A percentile compares a stretch with the other conserved stretches of the same genome.
These are phyloP conservation scores for Aulostomus chinensis DNA, from an alignment of 2,797 vertebrate genomes.

Conservation along the genomic window DNA sequence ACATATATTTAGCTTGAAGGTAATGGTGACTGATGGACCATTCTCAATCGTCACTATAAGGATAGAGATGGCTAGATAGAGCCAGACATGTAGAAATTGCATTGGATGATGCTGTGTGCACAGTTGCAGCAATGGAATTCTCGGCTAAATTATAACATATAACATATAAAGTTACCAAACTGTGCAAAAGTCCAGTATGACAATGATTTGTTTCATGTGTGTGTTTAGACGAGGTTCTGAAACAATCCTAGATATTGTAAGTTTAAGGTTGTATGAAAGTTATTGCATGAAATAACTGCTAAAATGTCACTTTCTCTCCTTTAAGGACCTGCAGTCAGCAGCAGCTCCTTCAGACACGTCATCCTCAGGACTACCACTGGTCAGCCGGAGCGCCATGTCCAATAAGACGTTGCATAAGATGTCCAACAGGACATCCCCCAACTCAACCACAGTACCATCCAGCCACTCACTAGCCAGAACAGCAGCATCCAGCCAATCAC, in stretches of 20 bases:
- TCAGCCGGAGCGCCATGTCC: conserved; percentile 8
- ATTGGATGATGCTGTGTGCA: no score
- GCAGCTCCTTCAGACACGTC: conserved; percentile 40
- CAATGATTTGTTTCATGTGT: no score
- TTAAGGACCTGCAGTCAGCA: conserved; percentile 55
- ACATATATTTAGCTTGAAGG: no score
- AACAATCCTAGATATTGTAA: conserved; percentile 5
- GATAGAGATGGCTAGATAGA: no score
- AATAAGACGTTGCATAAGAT: conserved; percentile 14
- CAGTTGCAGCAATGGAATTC: no score
- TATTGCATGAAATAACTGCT: conserved; percentile 22
- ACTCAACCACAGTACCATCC: background rate
- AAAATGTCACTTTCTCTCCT: conserved; percentile 38
- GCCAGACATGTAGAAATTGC: no score
- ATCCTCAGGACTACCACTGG: conserved; percentile 12
- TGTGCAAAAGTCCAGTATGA: background rate
- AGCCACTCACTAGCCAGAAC: background rate
- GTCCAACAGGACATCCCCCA: conserved; percentile 9
- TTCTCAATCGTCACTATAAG: no score
- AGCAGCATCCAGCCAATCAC: background rate
- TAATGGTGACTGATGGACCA: no score
- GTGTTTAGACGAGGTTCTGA: conserved; percentile 23
- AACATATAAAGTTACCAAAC: conserved; percentile 33
- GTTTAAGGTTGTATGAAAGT: conserved; percentile 18
- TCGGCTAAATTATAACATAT: no score